Conservation (phyloP, 2,797 vertebrate genomes). For the Tapera naevia region DNA sequence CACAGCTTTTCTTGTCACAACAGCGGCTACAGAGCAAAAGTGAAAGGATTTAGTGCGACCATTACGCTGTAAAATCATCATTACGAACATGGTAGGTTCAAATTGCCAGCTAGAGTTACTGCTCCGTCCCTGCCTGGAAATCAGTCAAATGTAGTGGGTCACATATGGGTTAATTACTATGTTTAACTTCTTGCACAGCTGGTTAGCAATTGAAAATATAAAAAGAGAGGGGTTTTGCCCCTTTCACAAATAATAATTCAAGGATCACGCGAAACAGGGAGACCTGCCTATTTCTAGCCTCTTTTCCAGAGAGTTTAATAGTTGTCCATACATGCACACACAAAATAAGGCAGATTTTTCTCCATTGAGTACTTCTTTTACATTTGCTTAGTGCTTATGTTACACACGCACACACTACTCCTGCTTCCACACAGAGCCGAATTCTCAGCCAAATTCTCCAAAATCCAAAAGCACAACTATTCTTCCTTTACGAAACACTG, state of each 20-base stretch:
- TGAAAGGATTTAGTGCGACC: constrained; percentile 80
- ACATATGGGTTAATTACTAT: constrained; percentile 81
- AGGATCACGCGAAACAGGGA: background rate
- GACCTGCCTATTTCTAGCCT: background rate
- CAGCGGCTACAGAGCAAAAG: constrained; percentile 85
- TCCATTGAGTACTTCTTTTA: background rate
- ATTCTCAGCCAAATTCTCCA: background rate
- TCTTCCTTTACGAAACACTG: background rate
- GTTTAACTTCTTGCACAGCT: constrained; percentile 79
- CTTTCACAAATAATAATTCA: constrained; percentile 62
- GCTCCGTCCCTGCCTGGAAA: constrained; percentile 76
- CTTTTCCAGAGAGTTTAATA: constrained; percentile 14
- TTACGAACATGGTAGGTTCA: constrained; percentile 78
- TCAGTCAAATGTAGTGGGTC: constrained; percentile 78
- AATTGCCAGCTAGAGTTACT: constrained; percentile 80
- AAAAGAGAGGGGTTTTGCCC: constrained; percentile 51
- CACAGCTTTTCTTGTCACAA: constrained; percentile 99
- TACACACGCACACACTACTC: background rate
- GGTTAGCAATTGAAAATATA: constrained; percentile 63
- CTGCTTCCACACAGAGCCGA: background rate
- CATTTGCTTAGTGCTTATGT: background rate
- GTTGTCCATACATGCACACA: background rate
- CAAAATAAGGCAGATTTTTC: background rate
- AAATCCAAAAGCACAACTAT: background rate
- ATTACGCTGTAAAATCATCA: constrained; percentile 81